Evolutionary conservation across 2,113 vertebrate species (phyloP).

Genomic region (Crotalus horridus): DNA sequence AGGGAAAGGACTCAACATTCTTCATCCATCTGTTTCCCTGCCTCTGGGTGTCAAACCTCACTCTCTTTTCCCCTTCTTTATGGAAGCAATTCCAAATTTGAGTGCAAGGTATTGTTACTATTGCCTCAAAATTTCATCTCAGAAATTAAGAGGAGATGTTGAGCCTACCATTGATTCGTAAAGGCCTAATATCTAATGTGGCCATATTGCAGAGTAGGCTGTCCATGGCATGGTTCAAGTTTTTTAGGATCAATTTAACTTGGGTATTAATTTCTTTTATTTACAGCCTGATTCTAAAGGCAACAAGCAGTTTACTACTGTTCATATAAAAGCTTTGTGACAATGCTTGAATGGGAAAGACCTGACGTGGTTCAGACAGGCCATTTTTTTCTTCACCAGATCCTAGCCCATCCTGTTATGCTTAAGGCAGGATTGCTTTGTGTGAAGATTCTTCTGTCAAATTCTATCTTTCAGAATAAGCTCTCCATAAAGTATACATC

Average conservation of each 20-base stretch:
- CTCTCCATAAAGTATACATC: background rate
- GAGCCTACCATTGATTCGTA: background rate
- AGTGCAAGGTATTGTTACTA: background rate
- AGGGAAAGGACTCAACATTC: background rate
- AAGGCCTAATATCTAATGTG: background rate
- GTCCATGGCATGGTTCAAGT: background rate
- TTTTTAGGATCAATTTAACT: background rate
- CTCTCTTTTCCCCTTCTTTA: background rate
- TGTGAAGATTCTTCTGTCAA: background rate
- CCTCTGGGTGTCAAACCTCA: background rate
- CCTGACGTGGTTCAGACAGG: background rate
- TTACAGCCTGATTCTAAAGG: background rate
- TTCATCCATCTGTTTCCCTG: background rate
- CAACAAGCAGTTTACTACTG: background rate
- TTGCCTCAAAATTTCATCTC: background rate
- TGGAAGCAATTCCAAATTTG: background rate
- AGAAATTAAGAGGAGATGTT: background rate
- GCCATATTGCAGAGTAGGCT: background rate
- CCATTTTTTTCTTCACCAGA: background rate
- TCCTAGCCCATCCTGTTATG: background rate
- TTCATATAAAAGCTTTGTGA: background rate
- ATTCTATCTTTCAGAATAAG: background rate
- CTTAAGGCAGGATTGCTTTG: background rate
- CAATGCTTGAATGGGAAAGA: background rate
- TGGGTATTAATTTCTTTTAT: background rate